A percentile compares a stretch with the other conserved stretches of the same genome.
phyloP scores from a whole-genome alignment of 2,888 invertebrate species.

The Chymomyza procnemis region DNA sequence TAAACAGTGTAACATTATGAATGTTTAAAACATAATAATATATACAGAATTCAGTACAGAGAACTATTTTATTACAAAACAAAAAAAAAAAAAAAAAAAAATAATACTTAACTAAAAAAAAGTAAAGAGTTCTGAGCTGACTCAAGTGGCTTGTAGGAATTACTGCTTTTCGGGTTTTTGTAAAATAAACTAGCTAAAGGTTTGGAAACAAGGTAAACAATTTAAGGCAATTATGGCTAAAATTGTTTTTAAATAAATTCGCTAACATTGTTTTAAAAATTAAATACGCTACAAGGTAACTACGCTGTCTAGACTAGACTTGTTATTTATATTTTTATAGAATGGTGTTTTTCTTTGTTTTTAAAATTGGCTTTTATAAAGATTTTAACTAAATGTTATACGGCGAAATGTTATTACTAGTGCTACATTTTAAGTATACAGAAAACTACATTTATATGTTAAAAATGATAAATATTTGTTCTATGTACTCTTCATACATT shows the following conservation, averaged over 20 bases:
- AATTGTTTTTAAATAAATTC: background rate
- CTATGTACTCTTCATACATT: background rate
- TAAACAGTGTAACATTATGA: constrained; percentile 7
- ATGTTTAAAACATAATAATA: constrained; percentile 20
- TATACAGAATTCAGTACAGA: constrained; percentile 24
- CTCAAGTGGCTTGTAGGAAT: constrained; percentile 35
- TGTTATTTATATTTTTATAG: background rate
- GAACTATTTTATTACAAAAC: no score
- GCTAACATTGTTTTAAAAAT: background rate
- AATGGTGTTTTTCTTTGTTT: background rate
- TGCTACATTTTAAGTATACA: background rate
- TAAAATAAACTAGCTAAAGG: constrained; percentile 5
- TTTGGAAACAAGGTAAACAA: background rate
- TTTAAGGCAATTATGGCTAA: background rate
- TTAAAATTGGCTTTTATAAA: background rate
- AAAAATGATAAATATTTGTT: background rate
- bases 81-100: constrained; percentile 18
- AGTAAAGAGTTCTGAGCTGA: constrained; percentile 38
- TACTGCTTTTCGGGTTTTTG: background rate
- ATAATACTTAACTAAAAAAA: constrained; percentile 24
- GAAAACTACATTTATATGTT: background rate
- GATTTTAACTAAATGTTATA: background rate
- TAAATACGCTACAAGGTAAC: background rate
- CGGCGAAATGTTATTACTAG: background rate
- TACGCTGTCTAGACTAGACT: background rate